phyloP scores from a whole-genome alignment of 64 coral and sea anemone genomes.

The Stichodactyla helianthus region DNA sequence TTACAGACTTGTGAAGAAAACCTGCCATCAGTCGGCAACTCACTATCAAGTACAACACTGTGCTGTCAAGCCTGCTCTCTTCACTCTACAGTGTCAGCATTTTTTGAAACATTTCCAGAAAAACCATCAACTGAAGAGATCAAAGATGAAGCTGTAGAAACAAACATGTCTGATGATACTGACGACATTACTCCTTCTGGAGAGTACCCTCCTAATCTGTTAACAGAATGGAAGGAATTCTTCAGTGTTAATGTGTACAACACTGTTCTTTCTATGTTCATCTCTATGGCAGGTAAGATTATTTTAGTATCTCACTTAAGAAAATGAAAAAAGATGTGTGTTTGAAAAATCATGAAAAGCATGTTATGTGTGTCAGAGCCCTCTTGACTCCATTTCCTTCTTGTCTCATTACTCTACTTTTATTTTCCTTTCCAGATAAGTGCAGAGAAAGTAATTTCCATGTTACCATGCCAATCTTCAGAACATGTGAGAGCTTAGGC shows the following conservation, averaged over 20 bases:
- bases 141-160: neutral
- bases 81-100: slow-evolving; percentile 23
- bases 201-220: slow-evolving; percentile 60
- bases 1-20: slow-evolving; percentile 53
- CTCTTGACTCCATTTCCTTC: too few species aligned
- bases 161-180: neutral
- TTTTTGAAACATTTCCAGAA: slow-evolving; percentile 37
- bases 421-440: slow-evolving; percentile 24
- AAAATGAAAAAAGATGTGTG: too few species aligned
- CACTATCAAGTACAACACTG: slow-evolving; percentile 31
- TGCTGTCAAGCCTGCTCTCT: slow-evolving; percentile 26
- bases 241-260: slow-evolving; percentile 64
- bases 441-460: slow-evolving; percentile 9
- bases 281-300: slow-evolving; percentile 48
- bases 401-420: neutral
- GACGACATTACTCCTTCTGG: neutral
- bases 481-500: slow-evolving; percentile 59
- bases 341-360: too few species aligned
- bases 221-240: slow-evolving; percentile 87
- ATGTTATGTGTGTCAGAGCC: too few species aligned
- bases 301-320: neutral
- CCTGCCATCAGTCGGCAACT: neutral
- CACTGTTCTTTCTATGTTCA: slow-evolving; percentile 62
- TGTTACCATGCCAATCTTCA: slow-evolving; percentile 29
- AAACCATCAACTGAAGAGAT: neutral